phyloP scores from a whole-genome alignment of 2,797 vertebrate species.

The Arremon brunneinucha region DNA sequence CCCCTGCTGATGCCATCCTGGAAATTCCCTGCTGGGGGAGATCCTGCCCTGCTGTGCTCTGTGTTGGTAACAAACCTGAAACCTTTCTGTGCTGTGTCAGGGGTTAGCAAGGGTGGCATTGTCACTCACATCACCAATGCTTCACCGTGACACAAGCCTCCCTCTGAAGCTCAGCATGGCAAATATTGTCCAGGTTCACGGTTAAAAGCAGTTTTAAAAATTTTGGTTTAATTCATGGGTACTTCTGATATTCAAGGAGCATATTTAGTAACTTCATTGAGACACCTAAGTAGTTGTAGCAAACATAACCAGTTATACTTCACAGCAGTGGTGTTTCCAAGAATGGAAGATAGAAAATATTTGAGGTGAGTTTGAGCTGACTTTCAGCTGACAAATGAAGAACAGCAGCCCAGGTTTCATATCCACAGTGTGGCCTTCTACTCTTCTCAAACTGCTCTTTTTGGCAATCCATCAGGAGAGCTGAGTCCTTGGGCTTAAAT shows the following conservation, averaged over 20 bases:
- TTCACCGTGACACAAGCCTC: accelerated
- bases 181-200: neutral
- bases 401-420: neutral
- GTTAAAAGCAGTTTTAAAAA: neutral
- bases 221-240: neutral
- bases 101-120: neutral
- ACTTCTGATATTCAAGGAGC: neutral
- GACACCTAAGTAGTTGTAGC: neutral
- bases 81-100: neutral
- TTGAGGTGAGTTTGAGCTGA: too few relatives aligned
- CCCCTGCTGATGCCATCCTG: neutral
- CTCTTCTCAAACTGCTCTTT: neutral
- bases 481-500: neutral
- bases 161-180: neutral
- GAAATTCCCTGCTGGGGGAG: accelerated
- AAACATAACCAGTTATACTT: neutral
- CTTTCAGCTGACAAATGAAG: too few relatives aligned
- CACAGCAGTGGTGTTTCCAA: neutral
- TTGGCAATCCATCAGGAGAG: neutral
- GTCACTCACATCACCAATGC: accelerated
- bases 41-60: neutral
- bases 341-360: neutral
- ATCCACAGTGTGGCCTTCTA: accelerated
- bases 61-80: accelerated
- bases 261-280: neutral